Evolutionary conservation across 1,140 invertebrate species (phyloP).

Genomic region (Caerostris darwini): DNA sequence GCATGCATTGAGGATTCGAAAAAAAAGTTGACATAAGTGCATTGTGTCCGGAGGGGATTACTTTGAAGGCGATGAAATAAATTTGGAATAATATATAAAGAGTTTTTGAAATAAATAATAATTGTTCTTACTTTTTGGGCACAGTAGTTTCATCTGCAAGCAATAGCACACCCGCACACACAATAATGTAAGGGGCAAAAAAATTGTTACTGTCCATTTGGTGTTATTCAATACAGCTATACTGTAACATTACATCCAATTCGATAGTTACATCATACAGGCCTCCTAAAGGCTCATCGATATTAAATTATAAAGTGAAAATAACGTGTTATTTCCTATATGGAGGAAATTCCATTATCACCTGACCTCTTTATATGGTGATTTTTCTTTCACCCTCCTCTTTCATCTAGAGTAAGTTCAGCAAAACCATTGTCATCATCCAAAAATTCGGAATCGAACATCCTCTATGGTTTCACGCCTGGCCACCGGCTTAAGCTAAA

Average conservation of each 20-base stretch:
- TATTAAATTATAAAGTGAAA: not conserved
- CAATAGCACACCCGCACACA: too few relatives aligned
- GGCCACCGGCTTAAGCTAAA: not conserved
- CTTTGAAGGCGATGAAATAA: too few relatives aligned
- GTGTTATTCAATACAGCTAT: too few relatives aligned
- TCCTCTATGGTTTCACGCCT: not conserved
- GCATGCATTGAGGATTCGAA: too few relatives aligned
- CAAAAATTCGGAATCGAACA: slow-evolving; percentile 13
- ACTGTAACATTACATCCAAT: not conserved
- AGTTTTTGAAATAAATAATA: too few relatives aligned
- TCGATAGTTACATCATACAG: not conserved
- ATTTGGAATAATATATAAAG: too few relatives aligned
- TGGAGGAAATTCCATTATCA: not conserved
- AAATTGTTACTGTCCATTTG: too few relatives aligned
- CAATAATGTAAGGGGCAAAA: too few relatives aligned
- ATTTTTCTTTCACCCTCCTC: not conserved
- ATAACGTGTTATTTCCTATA: not conserved
- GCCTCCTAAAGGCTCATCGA: not conserved
- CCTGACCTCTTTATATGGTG: not conserved
- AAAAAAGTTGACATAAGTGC: too few relatives aligned
- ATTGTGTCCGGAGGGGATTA: too few relatives aligned
- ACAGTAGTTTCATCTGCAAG: too few relatives aligned
- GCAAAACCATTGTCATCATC: slow-evolving; percentile 8
- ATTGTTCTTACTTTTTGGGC: too few relatives aligned
- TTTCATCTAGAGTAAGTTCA: not conserved